Conservation (phyloP, 2,113 vertebrate species). For the Melanocharis versteri region DNA sequence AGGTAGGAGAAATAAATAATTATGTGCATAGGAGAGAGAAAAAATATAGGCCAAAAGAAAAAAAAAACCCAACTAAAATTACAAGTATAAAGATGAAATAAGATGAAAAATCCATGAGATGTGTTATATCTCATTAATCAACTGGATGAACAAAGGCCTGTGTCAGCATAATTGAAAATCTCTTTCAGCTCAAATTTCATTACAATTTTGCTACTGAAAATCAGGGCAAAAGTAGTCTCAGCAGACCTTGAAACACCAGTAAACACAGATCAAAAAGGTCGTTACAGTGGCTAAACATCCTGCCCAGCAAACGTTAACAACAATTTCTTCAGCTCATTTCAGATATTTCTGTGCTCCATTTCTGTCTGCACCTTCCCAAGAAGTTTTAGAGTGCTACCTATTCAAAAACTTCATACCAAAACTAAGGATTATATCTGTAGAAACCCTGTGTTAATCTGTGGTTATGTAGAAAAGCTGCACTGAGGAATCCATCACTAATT, state of each 20-base stretch:
- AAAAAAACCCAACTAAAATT: neutral
- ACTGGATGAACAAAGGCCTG: neutral
- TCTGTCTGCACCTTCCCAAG: neutral
- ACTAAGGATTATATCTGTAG: no score
- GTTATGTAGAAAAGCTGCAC: neutral
- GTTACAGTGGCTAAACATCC: neutral
- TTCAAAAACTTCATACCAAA: accelerated
- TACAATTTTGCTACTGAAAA: neutral
- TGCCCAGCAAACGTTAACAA: neutral
- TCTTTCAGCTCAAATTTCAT: neutral
- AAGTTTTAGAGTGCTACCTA: neutral
- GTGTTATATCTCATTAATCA: neutral
- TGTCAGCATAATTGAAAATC: neutral
- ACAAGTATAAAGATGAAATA: neutral
- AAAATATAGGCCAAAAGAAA: neutral
- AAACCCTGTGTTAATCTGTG: neutral
- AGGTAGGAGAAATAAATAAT: neutral
- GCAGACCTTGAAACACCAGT: neutral
- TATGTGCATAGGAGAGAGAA: neutral
- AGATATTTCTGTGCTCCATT: neutral
- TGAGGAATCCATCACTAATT: neutral
- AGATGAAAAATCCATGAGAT: neutral
- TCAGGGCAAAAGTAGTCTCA: neutral
- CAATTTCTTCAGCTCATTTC: neutral
- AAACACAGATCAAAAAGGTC: neutral